Percentiles rank a stretch among this genome's conserved stretches.
These are phyloP conservation scores for Baryphthengus martii DNA, from an alignment of 2,113 vertebrate species.

Conservation along the genomic window DNA sequence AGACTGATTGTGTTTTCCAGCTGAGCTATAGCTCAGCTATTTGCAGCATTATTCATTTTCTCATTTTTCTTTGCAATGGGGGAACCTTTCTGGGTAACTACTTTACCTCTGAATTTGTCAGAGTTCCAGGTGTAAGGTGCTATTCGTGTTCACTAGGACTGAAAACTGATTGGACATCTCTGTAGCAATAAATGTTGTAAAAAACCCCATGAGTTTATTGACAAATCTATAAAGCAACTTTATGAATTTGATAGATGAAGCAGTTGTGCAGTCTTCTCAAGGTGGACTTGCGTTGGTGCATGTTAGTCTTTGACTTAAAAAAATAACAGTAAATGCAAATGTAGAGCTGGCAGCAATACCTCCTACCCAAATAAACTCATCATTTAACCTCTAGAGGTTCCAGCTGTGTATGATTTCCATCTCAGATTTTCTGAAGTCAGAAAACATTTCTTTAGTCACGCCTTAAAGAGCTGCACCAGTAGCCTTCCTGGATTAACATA, in stretches of 20 bases:
- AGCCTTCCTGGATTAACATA: background rate
- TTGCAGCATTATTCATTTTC: background rate
- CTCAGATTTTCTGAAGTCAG: background rate
- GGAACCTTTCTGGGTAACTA: background rate
- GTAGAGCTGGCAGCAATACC: background rate
- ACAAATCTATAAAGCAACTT: background rate
- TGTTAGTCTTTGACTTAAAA: background rate
- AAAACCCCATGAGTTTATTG: background rate
- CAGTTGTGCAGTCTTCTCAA: background rate
- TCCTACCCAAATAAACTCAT: background rate
- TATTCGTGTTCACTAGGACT: background rate
- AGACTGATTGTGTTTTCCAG: background rate
- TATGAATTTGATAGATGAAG: background rate
- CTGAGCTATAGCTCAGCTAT: background rate
- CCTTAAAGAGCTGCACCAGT: background rate
- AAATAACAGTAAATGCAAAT: background rate
- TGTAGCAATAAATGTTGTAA: background rate
- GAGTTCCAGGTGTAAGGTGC: background rate
- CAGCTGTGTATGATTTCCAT: background rate
- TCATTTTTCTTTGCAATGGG: background rate
- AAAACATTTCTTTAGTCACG: background rate
- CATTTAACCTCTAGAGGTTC: background rate
- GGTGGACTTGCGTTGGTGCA: background rate
- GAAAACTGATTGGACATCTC: background rate
- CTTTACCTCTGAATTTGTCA: background rate